phyloP scores from a whole-genome alignment of 2,888 invertebrate genomes.

The Leptinotarsa tumamoca region DNA sequence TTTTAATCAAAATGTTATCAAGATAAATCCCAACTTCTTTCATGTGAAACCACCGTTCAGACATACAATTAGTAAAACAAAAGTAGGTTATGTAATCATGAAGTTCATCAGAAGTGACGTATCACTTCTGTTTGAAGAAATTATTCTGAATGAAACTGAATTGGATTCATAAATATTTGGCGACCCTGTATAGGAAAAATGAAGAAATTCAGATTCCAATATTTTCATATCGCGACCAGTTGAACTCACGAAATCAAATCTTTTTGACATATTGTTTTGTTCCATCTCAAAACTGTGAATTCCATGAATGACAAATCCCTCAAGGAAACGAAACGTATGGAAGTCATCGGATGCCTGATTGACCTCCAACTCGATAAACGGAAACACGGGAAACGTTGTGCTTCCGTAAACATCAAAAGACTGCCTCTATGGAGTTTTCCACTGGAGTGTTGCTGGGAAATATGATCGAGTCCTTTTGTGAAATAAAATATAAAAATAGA shows the following conservation, averaged over 20 bases:
- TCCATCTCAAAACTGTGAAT: background rate
- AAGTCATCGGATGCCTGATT: background rate
- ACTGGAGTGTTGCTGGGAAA: background rate
- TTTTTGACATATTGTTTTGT: background rate
- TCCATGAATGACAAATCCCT: background rate
- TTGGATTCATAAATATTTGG: no score
- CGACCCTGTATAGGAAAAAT: no score
- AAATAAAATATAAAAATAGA: background rate
- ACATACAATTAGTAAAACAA: no score
- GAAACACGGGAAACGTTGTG: conserved; percentile 11
- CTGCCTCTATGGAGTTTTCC: background rate
- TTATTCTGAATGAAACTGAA: no score
- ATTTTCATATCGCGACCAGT: background rate
- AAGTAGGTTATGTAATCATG: no score
- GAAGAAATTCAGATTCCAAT: no score
- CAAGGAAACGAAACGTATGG: background rate
- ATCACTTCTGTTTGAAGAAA: no score
- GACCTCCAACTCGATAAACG: conserved; percentile 12
- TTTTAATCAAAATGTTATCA: no score
- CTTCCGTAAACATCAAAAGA: background rate
- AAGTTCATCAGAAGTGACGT: no score
- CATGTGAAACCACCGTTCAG: no score
- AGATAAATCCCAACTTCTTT: no score
- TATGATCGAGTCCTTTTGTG: background rate
- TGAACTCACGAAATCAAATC: background rate